Base-by-base conservation (phyloP, 2,888 invertebrate species). In the Toxonevra muliebris region DNA sequence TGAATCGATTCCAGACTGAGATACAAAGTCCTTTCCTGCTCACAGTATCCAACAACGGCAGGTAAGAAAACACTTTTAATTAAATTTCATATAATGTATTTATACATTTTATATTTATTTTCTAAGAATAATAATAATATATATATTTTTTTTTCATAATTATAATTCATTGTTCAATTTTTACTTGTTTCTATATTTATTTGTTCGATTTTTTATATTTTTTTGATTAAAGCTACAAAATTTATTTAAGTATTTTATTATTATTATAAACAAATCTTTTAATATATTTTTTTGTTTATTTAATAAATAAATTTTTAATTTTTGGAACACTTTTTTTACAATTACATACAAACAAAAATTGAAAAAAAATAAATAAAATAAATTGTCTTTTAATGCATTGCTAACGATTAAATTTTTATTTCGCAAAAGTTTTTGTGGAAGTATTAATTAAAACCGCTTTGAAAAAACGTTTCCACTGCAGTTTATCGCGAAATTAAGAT, bases 61-160 rank as follows among this genome's bases (percentile, higher is more conserved):
- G 30, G 30, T 30, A 30, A 30, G 30, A 30, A 30, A 30, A 30
- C 30, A 30, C 7, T n/a, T 2, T 30, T 30, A 2, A 30, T 30
- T 30, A 30, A 30, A 30, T 30, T 30, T 30, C 55, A 10, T 50
- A 63, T 48, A 55, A 50, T 50, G 48, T 57, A 13, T 57, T 64
- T 57, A 17, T 41, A 17, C 10, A 55, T 62, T 69, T 66, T 61
- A 64, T 68, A 17, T 41, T 40, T 11, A 55, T 62, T 69, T 66
- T 61, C 66, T 68, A 52, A 65, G 55, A 69, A 68, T 66, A 52
- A 60, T 68, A 71, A 69, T 69, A 43, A 69, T 66, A 55, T 71
- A 59, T 69, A 54, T 72, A 66, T 67, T 45, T 69, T 55, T 68
- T 61, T 70, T 65, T 72, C 30, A 55, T 67, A 53, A 58, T 72